Conservation (phyloP, 2,113 vertebrate species). For the Mandrillus leucophaeus region DNA sequence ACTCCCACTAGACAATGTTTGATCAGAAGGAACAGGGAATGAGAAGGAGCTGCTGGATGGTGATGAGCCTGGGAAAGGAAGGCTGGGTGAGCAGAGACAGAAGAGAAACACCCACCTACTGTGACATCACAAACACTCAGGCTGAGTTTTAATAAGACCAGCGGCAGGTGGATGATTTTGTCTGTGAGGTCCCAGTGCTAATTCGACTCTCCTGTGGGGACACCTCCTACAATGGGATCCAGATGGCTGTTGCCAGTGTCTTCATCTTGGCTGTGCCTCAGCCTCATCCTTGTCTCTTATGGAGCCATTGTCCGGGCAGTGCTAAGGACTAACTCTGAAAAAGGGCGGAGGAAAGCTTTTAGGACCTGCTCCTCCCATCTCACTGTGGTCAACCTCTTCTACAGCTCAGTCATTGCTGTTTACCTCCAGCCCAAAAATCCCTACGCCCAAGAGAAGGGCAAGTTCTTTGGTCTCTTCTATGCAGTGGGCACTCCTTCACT, state of each 20-base stretch:
- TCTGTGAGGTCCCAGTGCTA: conserved; percentile 34
- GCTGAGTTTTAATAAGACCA: neutral
- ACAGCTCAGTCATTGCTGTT: conserved; percentile 3
- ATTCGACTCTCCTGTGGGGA: conserved; percentile 52
- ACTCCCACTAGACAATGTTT: neutral
- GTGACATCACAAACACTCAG: neutral
- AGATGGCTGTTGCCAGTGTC: neutral
- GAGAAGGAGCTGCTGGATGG: neutral
- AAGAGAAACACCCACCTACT: accelerated
- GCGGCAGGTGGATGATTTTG: neutral
- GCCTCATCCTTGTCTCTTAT: conserved; percentile 55
- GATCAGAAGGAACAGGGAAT: neutral
- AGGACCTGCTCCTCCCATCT: conserved; percentile 59
- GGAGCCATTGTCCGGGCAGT: neutral
- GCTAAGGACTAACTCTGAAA: neutral
- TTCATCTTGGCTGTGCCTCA: conserved; percentile 31
- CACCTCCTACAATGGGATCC: conserved; percentile 54
- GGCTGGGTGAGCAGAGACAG: neutral
- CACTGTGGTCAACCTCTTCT: conserved; percentile 31
- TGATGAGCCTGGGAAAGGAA: neutral
- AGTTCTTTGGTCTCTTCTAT: conserved; percentile 59
- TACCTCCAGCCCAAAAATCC: conserved; percentile 49
- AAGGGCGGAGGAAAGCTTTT: neutral
- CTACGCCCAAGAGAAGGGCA: neutral
- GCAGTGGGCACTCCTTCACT: conserved; percentile 20